Base-by-base conservation (phyloP, 2,113 vertebrate species). In the Noctilio leporinus region DNA sequence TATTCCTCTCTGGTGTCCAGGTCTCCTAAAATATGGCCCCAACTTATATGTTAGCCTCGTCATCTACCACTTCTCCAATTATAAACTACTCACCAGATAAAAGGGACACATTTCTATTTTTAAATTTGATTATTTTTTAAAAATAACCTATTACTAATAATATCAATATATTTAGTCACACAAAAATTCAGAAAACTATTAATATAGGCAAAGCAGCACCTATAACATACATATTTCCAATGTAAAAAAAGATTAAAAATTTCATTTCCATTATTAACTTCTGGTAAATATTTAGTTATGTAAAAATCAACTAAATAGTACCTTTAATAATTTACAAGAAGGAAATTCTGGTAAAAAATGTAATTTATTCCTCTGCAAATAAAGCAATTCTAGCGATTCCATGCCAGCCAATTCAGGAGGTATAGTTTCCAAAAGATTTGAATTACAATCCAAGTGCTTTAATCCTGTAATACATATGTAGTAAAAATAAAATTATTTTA, bases 351-450 rank as follows among this genome's bases (percentile, higher is more conserved):
- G 99, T 75, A 99, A 93, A 67, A 97, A 96, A 16, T 59, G 93
- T n/a, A 99, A 97, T 87, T 99, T 99, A 98, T 99, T 99, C 96
- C 99, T 99, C 91, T 98, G 97, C 93, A 99, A 98, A 96, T 99
- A 99, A 4, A 99, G 99, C 96, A 99, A 99, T 97, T 99, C 99
- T 93, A 99, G 97, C 75, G 98, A 98, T 0, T 98, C 97, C 99
- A 99, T 99, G 73, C 96, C 97, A 0, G 98, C 98, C 62, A 99
- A 35, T 69, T 98, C 97, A 20, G 98, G 67, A 49, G 99, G 99
- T 5, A 99, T 88, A 0, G 97, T 97, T 92, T 99, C 99, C 97
- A 99, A 97, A 93, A 98, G 98, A 97, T 99, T 99, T n/a, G 98
- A 98, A 93, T 98, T 99, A 97, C 99, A 99, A 96, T 99, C 99